phyloP scores from a whole-genome alignment of 2,888 invertebrate genomes.

The Volucella bombylans region DNA sequence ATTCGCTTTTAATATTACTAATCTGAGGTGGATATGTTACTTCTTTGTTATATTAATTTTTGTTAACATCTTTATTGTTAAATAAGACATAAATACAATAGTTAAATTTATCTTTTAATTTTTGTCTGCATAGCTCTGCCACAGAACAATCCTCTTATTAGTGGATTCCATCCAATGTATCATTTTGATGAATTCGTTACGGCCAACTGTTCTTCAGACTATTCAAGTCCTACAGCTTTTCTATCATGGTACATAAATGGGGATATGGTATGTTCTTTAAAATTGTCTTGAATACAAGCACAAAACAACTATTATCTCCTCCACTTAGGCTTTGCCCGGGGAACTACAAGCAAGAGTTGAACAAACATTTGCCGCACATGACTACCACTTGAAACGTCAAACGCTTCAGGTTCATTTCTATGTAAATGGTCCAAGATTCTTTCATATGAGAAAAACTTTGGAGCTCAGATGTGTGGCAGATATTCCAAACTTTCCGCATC shows the following conservation, averaged over 20 bases:
- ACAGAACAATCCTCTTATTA: slow-evolving; percentile 75
- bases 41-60: too few relatives aligned
- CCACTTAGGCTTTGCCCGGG: slow-evolving; percentile 71
- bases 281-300: background rate
- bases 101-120: background rate
- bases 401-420: slow-evolving; percentile 76
- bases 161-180: slow-evolving; percentile 74
- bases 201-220: slow-evolving; percentile 77
- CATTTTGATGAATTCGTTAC: slow-evolving; percentile 75
- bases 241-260: slow-evolving; percentile 76
- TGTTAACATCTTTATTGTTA: too few relatives aligned
- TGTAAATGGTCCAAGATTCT: slow-evolving; percentile 75
- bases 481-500: slow-evolving; percentile 73
- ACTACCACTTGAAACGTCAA: slow-evolving; percentile 75
- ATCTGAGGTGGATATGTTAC: too few relatives aligned
- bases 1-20: too few relatives aligned
- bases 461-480: slow-evolving; percentile 76
- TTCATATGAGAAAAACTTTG: slow-evolving; percentile 71
- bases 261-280: slow-evolving; percentile 72
- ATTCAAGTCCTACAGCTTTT: slow-evolving; percentile 76
- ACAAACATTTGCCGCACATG: slow-evolving; percentile 75
- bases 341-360: slow-evolving; percentile 75
- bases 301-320: background rate
- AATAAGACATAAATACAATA: too few relatives aligned
- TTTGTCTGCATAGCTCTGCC: slow-evolving; percentile 73